phyloP scores from a whole-genome alignment of 2,113 vertebrate genomes.

The Rhadina sibilatrix region DNA sequence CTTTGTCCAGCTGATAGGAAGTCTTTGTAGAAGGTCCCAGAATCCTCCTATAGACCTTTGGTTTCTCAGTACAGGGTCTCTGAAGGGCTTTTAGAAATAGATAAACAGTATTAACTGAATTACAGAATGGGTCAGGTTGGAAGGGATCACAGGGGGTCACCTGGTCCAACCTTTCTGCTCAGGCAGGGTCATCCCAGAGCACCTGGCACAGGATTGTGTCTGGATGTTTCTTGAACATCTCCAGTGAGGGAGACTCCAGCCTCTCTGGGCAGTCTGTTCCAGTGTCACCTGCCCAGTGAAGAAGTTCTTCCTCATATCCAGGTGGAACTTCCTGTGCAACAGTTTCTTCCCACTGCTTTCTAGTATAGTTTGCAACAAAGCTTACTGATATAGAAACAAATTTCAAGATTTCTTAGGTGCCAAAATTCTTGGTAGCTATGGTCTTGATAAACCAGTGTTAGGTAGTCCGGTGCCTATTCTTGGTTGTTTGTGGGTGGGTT shows the following conservation, averaged over 20 bases:
- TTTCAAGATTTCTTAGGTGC: background rate
- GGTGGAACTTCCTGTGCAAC: background rate
- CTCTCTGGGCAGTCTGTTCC: background rate
- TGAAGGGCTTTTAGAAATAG: background rate
- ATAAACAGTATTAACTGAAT: background rate
- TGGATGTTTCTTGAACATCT: background rate
- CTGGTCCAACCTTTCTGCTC: background rate
- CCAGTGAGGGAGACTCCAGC: too few relatives aligned
- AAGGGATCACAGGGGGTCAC: background rate
- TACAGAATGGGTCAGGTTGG: background rate
- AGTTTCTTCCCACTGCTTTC: background rate
- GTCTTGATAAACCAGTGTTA: background rate
- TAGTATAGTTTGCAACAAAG: background rate
- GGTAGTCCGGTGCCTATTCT: background rate
- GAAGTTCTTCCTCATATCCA: background rate
- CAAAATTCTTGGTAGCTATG: background rate
- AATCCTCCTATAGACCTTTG: background rate
- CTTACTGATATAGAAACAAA: background rate
- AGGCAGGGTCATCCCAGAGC: background rate
- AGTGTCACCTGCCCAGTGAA: background rate
- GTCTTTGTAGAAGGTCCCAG: background rate
- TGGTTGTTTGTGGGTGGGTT: background rate
- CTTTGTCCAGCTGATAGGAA: background rate
- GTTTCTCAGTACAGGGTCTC: background rate
- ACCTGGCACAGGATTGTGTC: too few relatives aligned